Conservation (phyloP, 1,140 invertebrate genomes). For the Pollicipes pollicipes region DNA sequence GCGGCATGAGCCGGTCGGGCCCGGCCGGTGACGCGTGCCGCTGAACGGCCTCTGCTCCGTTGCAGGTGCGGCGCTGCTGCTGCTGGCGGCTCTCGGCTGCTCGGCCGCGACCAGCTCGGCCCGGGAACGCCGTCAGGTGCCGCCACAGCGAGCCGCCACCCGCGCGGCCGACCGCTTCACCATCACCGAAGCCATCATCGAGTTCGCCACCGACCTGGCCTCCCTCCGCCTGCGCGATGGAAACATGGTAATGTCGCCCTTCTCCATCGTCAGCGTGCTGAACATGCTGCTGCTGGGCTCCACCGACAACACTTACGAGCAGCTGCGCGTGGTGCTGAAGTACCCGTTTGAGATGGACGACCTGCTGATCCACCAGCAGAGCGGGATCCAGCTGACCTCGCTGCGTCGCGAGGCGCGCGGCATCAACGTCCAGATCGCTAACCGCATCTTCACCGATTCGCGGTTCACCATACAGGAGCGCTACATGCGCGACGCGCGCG, state of each 20-base stretch:
- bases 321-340: constrained; percentile 20
- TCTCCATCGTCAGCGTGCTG: constrained; percentile 54
- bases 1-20: too few species aligned
- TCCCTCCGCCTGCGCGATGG: constrained; percentile 15
- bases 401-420: background rate
- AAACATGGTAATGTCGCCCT: constrained; percentile 57
- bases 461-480: constrained; percentile 6
- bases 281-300: constrained; percentile 37
- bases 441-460: constrained; percentile 13
- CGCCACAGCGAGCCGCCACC: background rate
- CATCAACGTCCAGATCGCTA: constrained; percentile 13
- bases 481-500: constrained; percentile 16
- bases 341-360: constrained; percentile 11
- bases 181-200: background rate
- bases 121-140: background rate
- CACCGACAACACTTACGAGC: constrained; percentile 18
- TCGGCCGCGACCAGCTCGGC: too few species aligned
- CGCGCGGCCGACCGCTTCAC: background rate
- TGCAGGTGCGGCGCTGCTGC: background rate
- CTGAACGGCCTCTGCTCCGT: too few species aligned
- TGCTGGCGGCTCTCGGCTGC: background rate
- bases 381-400: constrained; percentile 8
- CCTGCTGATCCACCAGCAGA: constrained; percentile 10
- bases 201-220: background rate
- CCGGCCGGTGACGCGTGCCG: too few species aligned